A percentile compares a stretch with the other conserved stretches of the same genome.
Conservation (phyloP, 2,888 invertebrate genomes). For the Parthenolecanium corni region DNA sequence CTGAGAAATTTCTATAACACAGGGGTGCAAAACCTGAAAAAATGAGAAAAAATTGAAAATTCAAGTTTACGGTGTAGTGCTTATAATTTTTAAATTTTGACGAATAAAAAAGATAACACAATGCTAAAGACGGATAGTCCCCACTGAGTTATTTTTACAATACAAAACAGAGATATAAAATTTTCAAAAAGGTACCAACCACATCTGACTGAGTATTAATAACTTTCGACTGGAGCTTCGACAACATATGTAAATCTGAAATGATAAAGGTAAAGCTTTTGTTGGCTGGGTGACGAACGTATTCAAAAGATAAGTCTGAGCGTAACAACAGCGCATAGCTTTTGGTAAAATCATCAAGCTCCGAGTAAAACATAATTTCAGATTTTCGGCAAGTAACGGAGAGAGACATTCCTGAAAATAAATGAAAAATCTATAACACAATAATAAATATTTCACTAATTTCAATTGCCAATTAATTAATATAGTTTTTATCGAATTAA, state of each 20-base stretch:
- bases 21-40: constrained; percentile 48
- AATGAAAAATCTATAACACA: too few species aligned
- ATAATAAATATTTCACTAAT: too few species aligned
- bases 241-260: constrained; percentile 51
- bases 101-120: too few species aligned
- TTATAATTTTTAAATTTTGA: too few species aligned
- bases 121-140: too few species aligned
- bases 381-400: constrained; percentile 64
- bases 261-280: constrained; percentile 52
- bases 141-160: too few species aligned
- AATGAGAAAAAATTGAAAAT: neutral
- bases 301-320: constrained; percentile 57
- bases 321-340: constrained; percentile 54
- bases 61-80: too few species aligned
- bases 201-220: constrained; percentile 10
- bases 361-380: constrained; percentile 55
- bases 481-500: too few species aligned
- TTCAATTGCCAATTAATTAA: too few species aligned
- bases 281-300: constrained; percentile 53
- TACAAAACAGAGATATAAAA: too few species aligned
- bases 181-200: too few species aligned
- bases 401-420: constrained; percentile 48
- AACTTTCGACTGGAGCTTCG: constrained; percentile 43
- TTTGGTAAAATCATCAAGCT: constrained; percentile 42
- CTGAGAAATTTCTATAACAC: constrained; percentile 57